These are phyloP conservation scores for Polietes domitor DNA, from an alignment of 2,888 invertebrate genomes.

Conservation along the genomic window DNA sequence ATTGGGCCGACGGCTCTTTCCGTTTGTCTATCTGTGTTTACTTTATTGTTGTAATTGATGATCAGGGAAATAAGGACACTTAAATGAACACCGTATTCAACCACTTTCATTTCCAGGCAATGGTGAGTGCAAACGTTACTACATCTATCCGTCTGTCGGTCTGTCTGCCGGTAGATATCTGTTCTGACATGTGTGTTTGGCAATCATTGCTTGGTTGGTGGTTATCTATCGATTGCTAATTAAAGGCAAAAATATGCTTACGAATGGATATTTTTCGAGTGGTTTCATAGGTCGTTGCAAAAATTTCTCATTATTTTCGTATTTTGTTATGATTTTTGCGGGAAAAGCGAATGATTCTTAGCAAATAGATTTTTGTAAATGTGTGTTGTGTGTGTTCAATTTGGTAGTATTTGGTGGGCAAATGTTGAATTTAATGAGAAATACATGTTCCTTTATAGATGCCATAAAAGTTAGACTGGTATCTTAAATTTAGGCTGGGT, in stretches of 20 bases:
- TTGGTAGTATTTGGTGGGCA: too few species aligned
- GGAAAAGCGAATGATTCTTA: not conserved
- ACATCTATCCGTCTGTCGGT: not conserved
- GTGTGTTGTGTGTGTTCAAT: too few species aligned
- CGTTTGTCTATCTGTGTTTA: constrained; percentile 35
- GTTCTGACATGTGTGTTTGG: not conserved
- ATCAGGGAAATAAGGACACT: constrained; percentile 46
- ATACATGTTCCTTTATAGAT: too few species aligned
- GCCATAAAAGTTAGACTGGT: too few species aligned
- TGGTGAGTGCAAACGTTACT: not conserved
- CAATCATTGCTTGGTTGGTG: constrained; percentile 3
- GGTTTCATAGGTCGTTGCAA: not conserved
- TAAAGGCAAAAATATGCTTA: constrained; percentile 17
- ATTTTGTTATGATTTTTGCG: not conserved
- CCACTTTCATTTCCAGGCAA: constrained; percentile 30
- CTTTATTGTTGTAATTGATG: constrained; percentile 57
- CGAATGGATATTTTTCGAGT: constrained; percentile 4
- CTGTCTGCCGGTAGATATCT: not conserved
- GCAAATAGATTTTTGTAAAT: too few species aligned
- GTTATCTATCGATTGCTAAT: constrained; percentile 33
- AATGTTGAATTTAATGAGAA: too few species aligned
- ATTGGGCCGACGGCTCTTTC: not conserved
- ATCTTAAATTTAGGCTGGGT: too few species aligned
- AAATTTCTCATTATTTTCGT: constrained; percentile 7
- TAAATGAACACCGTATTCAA: constrained; percentile 44